A percentile compares a stretch with the other conserved stretches of the same genome.
These are phyloP conservation scores for Solen grandis DNA, from an alignment of 1,140 invertebrate genomes.

Conservation along the genomic window DNA sequence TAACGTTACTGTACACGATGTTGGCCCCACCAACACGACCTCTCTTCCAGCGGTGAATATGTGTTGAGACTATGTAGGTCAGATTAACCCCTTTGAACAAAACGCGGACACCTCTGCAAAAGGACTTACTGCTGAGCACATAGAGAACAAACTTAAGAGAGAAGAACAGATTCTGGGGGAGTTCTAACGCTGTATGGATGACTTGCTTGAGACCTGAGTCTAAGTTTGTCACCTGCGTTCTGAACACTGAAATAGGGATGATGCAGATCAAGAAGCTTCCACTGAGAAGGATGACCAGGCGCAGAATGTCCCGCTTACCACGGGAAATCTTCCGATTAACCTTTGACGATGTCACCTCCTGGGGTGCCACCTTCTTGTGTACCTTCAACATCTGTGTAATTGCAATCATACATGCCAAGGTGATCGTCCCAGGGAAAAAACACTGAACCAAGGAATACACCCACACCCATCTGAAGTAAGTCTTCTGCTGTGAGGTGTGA, in stretches of 20 bases:
- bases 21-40: too few relatives aligned
- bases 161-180: not conserved
- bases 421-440: slow-evolving; percentile 31
- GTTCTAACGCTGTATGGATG: not conserved
- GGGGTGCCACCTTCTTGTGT: not conserved
- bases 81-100: not conserved
- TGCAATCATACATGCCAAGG: slow-evolving; percentile 29
- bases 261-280: not conserved
- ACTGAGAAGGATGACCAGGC: not conserved
- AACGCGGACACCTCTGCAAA: not conserved
- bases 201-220: not conserved
- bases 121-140: too few relatives aligned
- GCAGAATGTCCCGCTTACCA: not conserved
- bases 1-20: too few relatives aligned
- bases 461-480: slow-evolving; percentile 20
- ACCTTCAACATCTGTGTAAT: slow-evolving; percentile 11
- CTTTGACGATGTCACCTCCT: not conserved
- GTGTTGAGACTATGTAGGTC: too few relatives aligned
- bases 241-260: slow-evolving; percentile 21
- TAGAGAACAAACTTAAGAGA: slow-evolving; percentile 14
- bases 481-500: too few relatives aligned
- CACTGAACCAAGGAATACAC: not conserved
- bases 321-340: not conserved
- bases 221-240: not conserved
- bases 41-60: too few relatives aligned